Percentiles rank a stretch among this genome's conserved stretches.
Evolutionary conservation across 2,888 invertebrate genomes (phyloP).

Genomic region (Tenthredo distinguenda): DNA sequence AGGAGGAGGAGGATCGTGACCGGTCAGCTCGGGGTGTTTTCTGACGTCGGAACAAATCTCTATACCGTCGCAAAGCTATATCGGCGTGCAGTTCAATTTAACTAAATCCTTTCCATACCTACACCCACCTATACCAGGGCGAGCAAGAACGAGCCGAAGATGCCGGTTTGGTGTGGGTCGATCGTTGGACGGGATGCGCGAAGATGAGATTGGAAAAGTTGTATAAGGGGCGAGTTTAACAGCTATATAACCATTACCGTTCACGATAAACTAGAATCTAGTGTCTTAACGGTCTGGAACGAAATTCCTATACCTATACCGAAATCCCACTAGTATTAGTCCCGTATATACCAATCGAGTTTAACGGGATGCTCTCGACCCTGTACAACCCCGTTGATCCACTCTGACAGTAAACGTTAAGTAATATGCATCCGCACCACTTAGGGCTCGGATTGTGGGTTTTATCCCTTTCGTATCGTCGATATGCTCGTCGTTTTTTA

Average conservation of each 20-base stretch:
- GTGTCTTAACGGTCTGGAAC: slow-evolving; percentile 76
- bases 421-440: slow-evolving; percentile 19
- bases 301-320: slow-evolving; percentile 66
- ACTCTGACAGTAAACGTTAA: slow-evolving; percentile 27
- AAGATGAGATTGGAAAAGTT: slow-evolving; percentile 81
- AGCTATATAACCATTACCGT: slow-evolving; percentile 76
- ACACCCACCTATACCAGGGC: slow-evolving; percentile 40
- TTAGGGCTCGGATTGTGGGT: background rate
- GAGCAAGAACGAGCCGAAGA: slow-evolving; percentile 34
- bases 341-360: slow-evolving; percentile 74
- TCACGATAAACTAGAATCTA: slow-evolving; percentile 76
- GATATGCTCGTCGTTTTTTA: background rate
- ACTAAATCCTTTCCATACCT: slow-evolving; percentile 78
- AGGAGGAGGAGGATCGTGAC: background rate
- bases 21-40: slow-evolving; percentile 66
- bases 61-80: slow-evolving; percentile 51
- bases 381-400: background rate
- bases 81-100: slow-evolving; percentile 76
- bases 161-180: slow-evolving; percentile 57
- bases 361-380: slow-evolving; percentile 68
- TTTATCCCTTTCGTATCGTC: background rate
- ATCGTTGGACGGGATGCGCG: slow-evolving; percentile 73
- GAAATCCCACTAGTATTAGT: slow-evolving; percentile 60
- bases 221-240: slow-evolving; percentile 78
- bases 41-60: slow-evolving; percentile 73